Base-by-base conservation (phyloP, 2,113 vertebrate genomes). In the Alethe castanea region DNA sequence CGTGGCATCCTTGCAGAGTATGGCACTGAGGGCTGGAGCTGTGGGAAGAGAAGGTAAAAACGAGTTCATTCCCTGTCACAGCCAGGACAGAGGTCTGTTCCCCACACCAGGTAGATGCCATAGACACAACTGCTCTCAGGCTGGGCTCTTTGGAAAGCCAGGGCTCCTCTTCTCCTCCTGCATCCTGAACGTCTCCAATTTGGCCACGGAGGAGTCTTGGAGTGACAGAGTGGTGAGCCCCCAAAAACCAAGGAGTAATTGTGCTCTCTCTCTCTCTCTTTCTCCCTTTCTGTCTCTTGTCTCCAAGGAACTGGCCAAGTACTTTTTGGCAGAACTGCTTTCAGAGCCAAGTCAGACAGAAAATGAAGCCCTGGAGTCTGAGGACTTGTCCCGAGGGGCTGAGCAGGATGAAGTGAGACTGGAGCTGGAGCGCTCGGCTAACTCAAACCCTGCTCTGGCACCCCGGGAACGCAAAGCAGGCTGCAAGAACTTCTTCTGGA, bases 401-500 rank as follows among this genome's bases (percentile, higher is more conserved):
- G 98, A 99, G 87, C 98, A 98, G 42, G 98, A 99, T 5, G 99
- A 99, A 50, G 97, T 98, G 94, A 98, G 98, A 60, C 67, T 98
- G 88, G 99, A 99, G 69, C 98, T 99, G 95, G 99, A 99, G 94
- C 98, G 99, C 48, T 98, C 99, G 16, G 98, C 98, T 57, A 98
- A 98, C 88, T 97, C 98, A 35, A 98, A 98, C 80, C 98, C 99
- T 0, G 98, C 99, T 64, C 97, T 99, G 93, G 98, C 98, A 8
- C 99, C 99, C 40, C 98, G 99, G 48, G 99, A 99, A 97, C 99
- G 99, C 93, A 99, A 99, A 97, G 99, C 99, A 0, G 99, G 99
- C 67, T 99, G 99, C 98, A 99, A 99, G 98, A 99, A 99, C 96
- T 99, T 99, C 99, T 99, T 99, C 98, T 99, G 99, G 99, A 99